phyloP scores from a whole-genome alignment of 2,113 vertebrate species.

The Nanorana parkeri region DNA sequence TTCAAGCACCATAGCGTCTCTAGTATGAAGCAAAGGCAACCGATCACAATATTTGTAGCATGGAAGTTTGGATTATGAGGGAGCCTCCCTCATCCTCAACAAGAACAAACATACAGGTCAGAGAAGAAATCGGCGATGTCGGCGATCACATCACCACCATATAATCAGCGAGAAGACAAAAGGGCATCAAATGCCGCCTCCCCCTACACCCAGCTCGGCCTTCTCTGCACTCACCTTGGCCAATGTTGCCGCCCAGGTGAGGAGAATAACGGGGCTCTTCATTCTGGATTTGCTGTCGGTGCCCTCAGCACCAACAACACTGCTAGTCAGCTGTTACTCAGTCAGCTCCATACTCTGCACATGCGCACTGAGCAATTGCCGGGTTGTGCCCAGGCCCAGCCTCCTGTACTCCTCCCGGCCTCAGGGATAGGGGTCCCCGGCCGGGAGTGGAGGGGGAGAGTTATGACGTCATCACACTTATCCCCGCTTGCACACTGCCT shows the following conservation, averaged over 20 bases:
- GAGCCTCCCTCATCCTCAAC: too few species aligned
- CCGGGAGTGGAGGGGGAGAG: neutral
- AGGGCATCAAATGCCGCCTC: neutral
- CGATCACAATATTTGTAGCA: too few species aligned
- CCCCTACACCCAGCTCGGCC: neutral
- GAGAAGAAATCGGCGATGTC: too few species aligned
- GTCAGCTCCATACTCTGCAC: constrained; percentile 22
- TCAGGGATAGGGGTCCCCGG: neutral
- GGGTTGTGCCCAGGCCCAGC: neutral
- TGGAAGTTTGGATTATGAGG: too few species aligned
- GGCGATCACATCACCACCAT: too few species aligned
- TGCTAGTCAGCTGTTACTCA: constrained; percentile 43
- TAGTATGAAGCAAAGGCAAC: too few species aligned
- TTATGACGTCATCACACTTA: neutral
- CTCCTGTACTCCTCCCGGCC: neutral
- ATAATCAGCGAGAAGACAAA: neutral
- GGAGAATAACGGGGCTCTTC: neutral
- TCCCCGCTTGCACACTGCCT: too few species aligned
- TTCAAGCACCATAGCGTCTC: too few species aligned
- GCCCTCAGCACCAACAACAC: neutral
- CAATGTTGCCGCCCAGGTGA: neutral
- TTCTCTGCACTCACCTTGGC: constrained; percentile 26
- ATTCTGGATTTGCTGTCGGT: neutral
- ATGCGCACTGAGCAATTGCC: neutral
- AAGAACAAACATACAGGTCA: too few species aligned